Base-by-base conservation (phyloP, 2,113 vertebrate species). In the Sminthopsis crassicaudata region DNA sequence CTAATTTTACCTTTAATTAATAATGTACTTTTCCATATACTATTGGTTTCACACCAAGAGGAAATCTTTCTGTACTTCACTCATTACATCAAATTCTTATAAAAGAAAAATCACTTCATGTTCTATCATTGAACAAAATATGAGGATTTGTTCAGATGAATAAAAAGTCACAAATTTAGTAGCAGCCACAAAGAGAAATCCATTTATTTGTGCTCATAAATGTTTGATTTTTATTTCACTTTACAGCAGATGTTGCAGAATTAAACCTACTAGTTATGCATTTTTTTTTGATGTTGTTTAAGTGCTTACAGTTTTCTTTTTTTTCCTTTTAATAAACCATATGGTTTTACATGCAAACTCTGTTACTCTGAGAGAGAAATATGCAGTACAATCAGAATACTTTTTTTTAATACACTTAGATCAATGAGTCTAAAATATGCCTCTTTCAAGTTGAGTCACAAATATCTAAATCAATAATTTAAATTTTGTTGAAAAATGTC, bases 211-310 rank as follows among this genome's bases (percentile, higher is more conserved):
- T 54, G 27, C 84, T 67, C 88, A 3, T 5, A 93, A 96, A 91
- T 92, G 2, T 1, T 96, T 91, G 92, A 92, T 95, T 96, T 95
- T 96, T 55, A 14, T 92, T 95, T 95, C 22, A 89, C 23, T 95
- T 90, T 95, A n/a, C 76, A 93, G 91, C 36, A 93, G 16, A 92
- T 95, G 10, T 6, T 88, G 50, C 46, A 76, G 91, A 94, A 95
- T 53, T 91, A 10, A 91, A 16, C 55, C 22, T 89, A 92, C 88
- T 91, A 50, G 67, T 42, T 84, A 84, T 91, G 30, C n/a, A n/a
- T 55, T 2, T 25, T 96, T 95, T 92, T 90, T 25, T 96, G 91
- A 91, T 91, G 90, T 84, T 84, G 36, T 42, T 84, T 84, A 84
- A 84, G 67, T 46, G 48, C 3, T 92, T 16, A 91, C 53, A 93